A percentile compares a stretch with the other conserved stretches of the same genome.
phyloP scores from a whole-genome alignment of 2,797 vertebrate genomes.

The Acridotheres tristis region DNA sequence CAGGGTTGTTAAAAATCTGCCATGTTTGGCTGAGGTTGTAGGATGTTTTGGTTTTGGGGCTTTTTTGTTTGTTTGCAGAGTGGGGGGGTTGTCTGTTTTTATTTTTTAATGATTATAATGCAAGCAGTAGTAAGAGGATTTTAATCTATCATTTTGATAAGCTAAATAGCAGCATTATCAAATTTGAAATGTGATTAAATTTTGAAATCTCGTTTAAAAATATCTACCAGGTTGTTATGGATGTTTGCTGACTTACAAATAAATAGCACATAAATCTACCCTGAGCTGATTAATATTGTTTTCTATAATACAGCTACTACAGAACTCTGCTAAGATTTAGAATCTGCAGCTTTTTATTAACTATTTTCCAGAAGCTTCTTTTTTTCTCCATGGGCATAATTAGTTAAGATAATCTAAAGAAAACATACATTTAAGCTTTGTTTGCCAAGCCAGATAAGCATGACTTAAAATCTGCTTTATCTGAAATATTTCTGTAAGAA shows the following conservation, averaged over 20 bases:
- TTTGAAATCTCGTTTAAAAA: slow-evolving; percentile 3
- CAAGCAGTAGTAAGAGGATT: background rate
- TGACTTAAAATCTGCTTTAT: background rate
- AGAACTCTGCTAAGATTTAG: background rate
- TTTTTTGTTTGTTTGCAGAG: background rate
- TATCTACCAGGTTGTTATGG: background rate
- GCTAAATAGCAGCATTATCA: background rate
- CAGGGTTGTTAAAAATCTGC: background rate
- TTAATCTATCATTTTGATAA: background rate
- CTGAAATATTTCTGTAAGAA: background rate
- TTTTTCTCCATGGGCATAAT: background rate
- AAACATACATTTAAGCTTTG: background rate
- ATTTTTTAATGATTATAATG: background rate
- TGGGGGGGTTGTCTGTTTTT: rapidly evolving
- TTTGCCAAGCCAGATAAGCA: background rate
- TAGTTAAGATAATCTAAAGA: background rate
- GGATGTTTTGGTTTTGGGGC: background rate
- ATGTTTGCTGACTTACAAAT: background rate
- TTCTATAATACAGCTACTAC: background rate
- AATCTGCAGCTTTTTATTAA: background rate
- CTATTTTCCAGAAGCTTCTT: background rate
- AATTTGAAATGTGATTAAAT: background rate
- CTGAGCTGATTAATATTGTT: background rate
- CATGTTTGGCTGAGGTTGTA: background rate
- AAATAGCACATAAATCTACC: background rate